A percentile compares a stretch with the other conserved stretches of the same genome.
phyloP scores from a whole-genome alignment of 1,140 invertebrate species.

The Helicoverpa zea region DNA sequence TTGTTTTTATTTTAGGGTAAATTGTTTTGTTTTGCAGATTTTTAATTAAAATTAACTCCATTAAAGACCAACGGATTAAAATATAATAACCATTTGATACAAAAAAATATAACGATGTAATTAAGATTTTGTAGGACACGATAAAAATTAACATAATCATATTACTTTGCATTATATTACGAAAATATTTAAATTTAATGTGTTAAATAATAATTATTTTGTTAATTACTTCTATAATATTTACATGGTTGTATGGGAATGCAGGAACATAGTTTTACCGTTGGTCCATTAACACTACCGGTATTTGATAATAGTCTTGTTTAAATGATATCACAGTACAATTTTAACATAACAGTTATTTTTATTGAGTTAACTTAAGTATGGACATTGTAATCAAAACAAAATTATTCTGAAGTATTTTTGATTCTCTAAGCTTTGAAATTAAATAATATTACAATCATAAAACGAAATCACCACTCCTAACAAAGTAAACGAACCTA shows the following conservation, averaged over 20 bases:
- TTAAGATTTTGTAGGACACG: slow-evolving; percentile 50
- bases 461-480: neutral
- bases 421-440: no score
- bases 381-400: no score
- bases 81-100: slow-evolving; percentile 11
- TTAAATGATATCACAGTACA: neutral
- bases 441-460: no score
- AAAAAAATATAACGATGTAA: slow-evolving; percentile 35
- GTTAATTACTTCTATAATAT: slow-evolving; percentile 32
- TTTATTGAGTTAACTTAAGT: no score
- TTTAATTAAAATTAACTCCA: neutral
- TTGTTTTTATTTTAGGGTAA: no score
- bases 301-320: slow-evolving; percentile 10
- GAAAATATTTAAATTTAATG: slow-evolving; percentile 32
- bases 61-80: slow-evolving; percentile 9
- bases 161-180: slow-evolving; percentile 42
- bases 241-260: slow-evolving; percentile 21
- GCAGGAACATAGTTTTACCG: neutral
- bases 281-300: slow-evolving; percentile 28
- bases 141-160: slow-evolving; percentile 45
- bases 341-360: neutral
- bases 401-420: no score
- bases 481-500: neutral
- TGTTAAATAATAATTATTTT: slow-evolving; percentile 22
- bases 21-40: no score